Evolutionary conservation across 1,140 invertebrate genomes (phyloP), one percentile per base, ranked within the genome.

Genomic region (Monochamus saltuarius): DNA sequence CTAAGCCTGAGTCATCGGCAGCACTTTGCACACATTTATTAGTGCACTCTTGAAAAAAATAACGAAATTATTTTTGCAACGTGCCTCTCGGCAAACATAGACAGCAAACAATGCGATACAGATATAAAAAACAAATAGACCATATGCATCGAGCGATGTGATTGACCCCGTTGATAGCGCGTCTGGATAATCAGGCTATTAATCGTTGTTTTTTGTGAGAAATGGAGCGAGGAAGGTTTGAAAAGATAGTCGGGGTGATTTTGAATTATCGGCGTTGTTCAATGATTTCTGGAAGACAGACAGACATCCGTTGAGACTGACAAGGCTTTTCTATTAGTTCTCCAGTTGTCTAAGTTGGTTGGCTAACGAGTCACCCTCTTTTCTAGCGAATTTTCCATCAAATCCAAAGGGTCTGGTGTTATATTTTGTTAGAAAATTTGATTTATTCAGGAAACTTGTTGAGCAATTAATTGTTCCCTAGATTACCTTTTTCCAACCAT

Each of bases 51-150:
- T n/a, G 22, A 53, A 53, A 53, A 53, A 16, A 61, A 65, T 59
- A 62, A 65, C 55, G 49, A 52, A 61, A 67, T 59, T 59, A 61
- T 67, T 65, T 65, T 64, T 51, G 62, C 62, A 53, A 62, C 37
- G 46, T 56, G 37, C 45, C 64, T 56, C 59, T 40, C 14, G n/a
- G 57, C 67, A 69, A 69, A 69, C 61, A 69, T 65, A 70, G 65
- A 64, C 65, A 59, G 62, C 61, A 70, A 67, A 70, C 63, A 69
- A 62, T 50, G 55, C 59, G 54, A 66, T 68, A 67, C 52, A 66
- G 66, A 67, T 68, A 68, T 68, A 68, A 70, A 70, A 70, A 70
- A 67, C 62, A 67, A 66, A 70, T 70, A 70, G 64, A 64, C 64
- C 66, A 68, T 70, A 59, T 70, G 68, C 68, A 59, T 50, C 16